Base-by-base conservation (phyloP, 2,888 invertebrate species). In the Diabrotica balteata region DNA sequence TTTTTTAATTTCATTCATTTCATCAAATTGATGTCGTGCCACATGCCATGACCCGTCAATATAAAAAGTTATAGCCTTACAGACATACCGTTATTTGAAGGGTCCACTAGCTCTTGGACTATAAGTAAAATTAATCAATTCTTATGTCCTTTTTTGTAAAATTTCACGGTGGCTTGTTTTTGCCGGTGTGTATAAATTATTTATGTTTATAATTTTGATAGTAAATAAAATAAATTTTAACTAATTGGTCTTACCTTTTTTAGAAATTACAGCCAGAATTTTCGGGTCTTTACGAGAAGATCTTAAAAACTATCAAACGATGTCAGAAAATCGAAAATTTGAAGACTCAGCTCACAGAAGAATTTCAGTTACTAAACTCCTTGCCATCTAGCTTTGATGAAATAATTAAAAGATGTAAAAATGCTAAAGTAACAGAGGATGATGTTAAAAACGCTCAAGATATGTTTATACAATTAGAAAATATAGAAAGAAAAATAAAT, bases 371-470 rank as follows among this genome's bases (percentile, higher is more conserved):
- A 50, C 81, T 88, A 43, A 85, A 86, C 66, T 73, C 79, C 51
- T 80, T 88, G 8, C 79, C 85, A 46, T 79, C 80, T 55, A 84
- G 84, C 72, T 86, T 88, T 63, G 84, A 84, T 70, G 78, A 81
- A 51, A 83, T 88, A 47, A 81, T 87, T 79, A 83, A 84, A 73
- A 79, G 83, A 72, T 83, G 87, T 80, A 82, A 86, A 79, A 78
- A 82, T 76, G 83, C 85, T 72, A 72, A 80, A 74, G 73, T 87
- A 22, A 83, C 84, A 52, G 86, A 87, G 8, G 82, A 86, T 71
- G 89, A 89, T 77, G 85, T 88, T 0, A 86, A 86, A 73, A 85
- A 86, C 73, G 88, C 89, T n/a, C 86, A 86, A 71, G 82, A 75
- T 42, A 66, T 76, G 42, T 47, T 76, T 1, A 32, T 22, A 7